phyloP scores from a whole-genome alignment of 2,888 invertebrate genomes.

The Sminthurides aquaticus region DNA sequence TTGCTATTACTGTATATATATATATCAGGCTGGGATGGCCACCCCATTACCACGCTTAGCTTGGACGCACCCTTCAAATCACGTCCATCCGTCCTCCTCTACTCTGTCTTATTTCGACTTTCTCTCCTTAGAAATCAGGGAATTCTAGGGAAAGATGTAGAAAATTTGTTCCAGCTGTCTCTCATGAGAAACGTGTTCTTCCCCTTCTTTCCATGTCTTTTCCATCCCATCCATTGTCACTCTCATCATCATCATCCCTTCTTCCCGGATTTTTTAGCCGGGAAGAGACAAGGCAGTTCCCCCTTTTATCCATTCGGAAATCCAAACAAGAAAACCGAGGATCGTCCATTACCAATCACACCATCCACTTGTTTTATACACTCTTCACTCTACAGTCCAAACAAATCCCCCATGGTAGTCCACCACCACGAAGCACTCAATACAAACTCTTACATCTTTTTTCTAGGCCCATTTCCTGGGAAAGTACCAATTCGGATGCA shows the following conservation, averaged over 20 bases:
- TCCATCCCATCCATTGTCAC: background rate
- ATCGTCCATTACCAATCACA: background rate
- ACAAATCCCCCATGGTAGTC: background rate
- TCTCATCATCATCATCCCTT: background rate
- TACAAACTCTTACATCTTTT: background rate
- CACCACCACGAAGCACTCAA: background rate
- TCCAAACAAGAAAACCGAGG: background rate
- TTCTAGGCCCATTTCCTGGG: background rate
- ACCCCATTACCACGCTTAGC: too few relatives aligned
- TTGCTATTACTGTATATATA: too few relatives aligned
- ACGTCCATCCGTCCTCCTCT: slow-evolving; percentile 15
- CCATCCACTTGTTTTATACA: background rate
- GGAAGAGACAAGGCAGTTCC: background rate
- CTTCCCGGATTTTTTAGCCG: background rate
- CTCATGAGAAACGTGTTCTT: background rate
- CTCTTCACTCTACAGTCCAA: background rate
- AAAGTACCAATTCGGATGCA: background rate
- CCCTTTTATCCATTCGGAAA: background rate
- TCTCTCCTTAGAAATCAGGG: background rate
- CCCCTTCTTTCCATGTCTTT: background rate
- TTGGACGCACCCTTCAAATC: slow-evolving; percentile 17
- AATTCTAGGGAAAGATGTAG: background rate
- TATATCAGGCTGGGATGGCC: too few relatives aligned
- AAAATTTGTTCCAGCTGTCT: background rate
- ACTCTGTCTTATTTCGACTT: background rate